Evolutionary conservation across 2,797 vertebrate species (phyloP).

Genomic region (Amblyopsis hoosieri): DNA sequence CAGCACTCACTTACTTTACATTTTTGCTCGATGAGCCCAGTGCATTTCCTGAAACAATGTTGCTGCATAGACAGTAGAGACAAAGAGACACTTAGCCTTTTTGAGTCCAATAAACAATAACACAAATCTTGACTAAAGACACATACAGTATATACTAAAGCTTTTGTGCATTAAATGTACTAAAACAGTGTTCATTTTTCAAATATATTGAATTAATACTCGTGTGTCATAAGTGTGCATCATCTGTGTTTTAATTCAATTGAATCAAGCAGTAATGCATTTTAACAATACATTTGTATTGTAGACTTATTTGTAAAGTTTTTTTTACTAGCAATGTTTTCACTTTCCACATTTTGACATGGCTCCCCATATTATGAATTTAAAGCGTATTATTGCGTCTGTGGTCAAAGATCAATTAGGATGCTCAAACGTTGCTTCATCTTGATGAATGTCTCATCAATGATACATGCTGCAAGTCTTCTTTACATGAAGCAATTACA

Average conservation of each 20-base stretch:
- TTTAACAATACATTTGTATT: no score
- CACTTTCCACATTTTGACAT: constrained; percentile 6
- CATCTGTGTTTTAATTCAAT: background rate
- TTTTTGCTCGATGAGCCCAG: constrained; percentile 78
- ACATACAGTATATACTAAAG: background rate
- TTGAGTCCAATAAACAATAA: constrained; percentile 3
- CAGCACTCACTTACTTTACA: constrained; percentile 81
- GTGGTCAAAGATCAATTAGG: constrained; percentile 20
- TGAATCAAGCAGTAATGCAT: background rate
- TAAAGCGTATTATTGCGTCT: background rate
- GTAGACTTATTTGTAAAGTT: no score
- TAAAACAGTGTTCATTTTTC: background rate
- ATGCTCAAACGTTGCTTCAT: background rate
- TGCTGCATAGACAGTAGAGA: constrained; percentile 78
- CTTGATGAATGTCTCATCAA: constrained; percentile 19
- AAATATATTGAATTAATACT: background rate
- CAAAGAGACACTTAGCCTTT: constrained; percentile 65
- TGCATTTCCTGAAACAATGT: constrained; percentile 84
- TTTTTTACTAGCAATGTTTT: background rate
- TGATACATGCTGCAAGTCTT: constrained; percentile 2
- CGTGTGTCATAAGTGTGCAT: background rate
- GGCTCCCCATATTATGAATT: constrained; percentile 14
- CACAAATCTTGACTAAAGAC: no score
- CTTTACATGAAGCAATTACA: background rate
- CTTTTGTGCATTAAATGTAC: background rate